These are phyloP conservation scores for Noctilio leporinus DNA, from an alignment of 2,113 vertebrate genomes.

Conservation along the genomic window DNA sequence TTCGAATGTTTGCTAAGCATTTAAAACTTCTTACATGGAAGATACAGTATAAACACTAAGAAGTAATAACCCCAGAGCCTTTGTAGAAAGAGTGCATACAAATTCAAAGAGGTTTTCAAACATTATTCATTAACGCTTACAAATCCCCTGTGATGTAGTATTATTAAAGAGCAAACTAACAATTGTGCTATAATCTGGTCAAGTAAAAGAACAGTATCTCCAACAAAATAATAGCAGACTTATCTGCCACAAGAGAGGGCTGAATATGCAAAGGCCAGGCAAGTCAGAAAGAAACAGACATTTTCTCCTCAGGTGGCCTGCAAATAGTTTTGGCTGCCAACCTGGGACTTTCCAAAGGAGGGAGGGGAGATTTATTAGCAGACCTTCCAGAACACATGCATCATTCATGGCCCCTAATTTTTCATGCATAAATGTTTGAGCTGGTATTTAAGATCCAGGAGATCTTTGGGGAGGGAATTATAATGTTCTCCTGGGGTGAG, in stretches of 20 bases:
- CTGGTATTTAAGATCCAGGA: conserved; percentile 70
- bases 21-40: conserved; percentile 33
- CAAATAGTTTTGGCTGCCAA: conserved; percentile 44
- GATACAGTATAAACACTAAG: conserved; percentile 29
- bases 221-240: conserved; percentile 64
- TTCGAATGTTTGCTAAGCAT: conserved; percentile 40
- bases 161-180: conserved; percentile 65
- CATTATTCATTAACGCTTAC: conserved; percentile 71
- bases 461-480: conserved; percentile 67
- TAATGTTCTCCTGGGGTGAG: conserved; percentile 52
- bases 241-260: conserved; percentile 41
- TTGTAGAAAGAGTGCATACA: conserved; percentile 17
- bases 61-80: conserved; percentile 47
- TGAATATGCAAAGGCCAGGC: conserved; percentile 16
- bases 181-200: conserved; percentile 68
- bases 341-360: conserved; percentile 39
- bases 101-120: conserved; percentile 66
- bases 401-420: conserved; percentile 75
- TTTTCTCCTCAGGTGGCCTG: conserved; percentile 61
- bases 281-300: conserved; percentile 56
- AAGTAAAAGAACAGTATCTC: conserved; percentile 64
- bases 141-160: conserved; percentile 65
- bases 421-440: conserved; percentile 74
- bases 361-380: conserved; percentile 52
- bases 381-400: conserved; percentile 64